Percentiles rank a stretch among this genome's conserved stretches.
Evolutionary conservation across 2,888 invertebrate genomes (phyloP).

Genomic region (Adelphocoris suturalis): DNA sequence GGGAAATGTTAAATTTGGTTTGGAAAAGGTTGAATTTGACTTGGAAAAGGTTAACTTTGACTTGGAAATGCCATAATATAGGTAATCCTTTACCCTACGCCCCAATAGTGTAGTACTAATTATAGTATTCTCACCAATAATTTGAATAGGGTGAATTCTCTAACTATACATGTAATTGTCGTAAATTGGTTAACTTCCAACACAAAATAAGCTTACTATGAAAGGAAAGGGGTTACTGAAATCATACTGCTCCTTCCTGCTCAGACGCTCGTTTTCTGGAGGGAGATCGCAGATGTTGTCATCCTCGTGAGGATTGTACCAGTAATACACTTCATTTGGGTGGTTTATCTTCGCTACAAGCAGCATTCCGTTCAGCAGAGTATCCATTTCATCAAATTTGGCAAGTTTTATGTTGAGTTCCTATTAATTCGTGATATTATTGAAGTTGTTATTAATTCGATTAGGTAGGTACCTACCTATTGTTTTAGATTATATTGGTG

Average conservation of each 20-base stretch:
- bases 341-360: conserved; percentile 92
- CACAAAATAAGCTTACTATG: conserved; percentile 79
- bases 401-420: conserved; percentile 95
- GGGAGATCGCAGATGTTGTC: conserved; percentile 77
- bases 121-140: no score
- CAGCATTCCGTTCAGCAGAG: conserved; percentile 95
- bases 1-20: no score
- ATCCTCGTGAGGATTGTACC: conserved; percentile 89
- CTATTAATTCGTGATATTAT: conserved; percentile 79
- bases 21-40: no score
- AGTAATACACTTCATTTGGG: conserved; percentile 96
- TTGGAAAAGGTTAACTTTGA: no score
- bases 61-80: no score
- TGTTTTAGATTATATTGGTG: no score
- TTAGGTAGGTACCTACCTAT: not conserved
- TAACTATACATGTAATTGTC: no score
- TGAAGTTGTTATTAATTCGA: not conserved
- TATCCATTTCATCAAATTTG: conserved; percentile 97
- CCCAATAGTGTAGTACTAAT: no score
- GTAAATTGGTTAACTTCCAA: no score
- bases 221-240: conserved; percentile 85
- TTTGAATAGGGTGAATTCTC: no score
- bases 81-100: no score
- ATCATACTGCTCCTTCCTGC: conserved; percentile 83
- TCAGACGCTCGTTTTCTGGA: conserved; percentile 77